phyloP scores from a whole-genome alignment of 2,113 vertebrate genomes.

The Phylloscopus trochilus region DNA sequence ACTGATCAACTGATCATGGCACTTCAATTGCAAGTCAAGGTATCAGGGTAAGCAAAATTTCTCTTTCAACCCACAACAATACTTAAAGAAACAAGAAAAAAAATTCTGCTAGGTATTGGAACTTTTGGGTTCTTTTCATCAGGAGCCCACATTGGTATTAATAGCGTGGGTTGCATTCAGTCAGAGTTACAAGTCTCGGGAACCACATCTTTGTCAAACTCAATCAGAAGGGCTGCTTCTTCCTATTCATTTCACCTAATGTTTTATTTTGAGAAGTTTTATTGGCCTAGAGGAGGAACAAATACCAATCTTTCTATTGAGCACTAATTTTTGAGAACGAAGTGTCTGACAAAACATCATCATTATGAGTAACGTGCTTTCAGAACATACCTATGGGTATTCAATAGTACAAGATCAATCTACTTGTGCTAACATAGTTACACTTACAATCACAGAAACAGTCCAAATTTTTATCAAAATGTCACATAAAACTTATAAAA shows the following conservation, averaged over 20 bases:
- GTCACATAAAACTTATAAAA: slow-evolving; percentile 10
- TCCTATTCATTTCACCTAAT: background rate
- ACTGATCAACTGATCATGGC: background rate
- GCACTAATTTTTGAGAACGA: slow-evolving; percentile 5
- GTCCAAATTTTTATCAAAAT: slow-evolving; percentile 7
- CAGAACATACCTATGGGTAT: slow-evolving; percentile 13
- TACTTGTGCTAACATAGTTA: slow-evolving; percentile 17
- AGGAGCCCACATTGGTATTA: background rate
- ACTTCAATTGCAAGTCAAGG: background rate
- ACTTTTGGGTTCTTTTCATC: background rate
- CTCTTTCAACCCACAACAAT: background rate
- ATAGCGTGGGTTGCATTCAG: background rate
- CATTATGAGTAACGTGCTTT: slow-evolving; percentile 5
- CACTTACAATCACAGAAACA: background rate
- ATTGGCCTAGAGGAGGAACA: background rate
- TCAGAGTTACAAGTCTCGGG: background rate
- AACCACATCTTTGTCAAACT: background rate
- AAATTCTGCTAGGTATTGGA: background rate
- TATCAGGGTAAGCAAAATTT: background rate
- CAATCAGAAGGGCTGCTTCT: background rate
- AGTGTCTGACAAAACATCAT: background rate
- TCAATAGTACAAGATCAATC: slow-evolving; percentile 5
- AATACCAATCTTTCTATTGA: background rate
- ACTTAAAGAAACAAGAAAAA: background rate
- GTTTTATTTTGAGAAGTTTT: slow-evolving; percentile 16